phyloP scores from a whole-genome alignment of 2,797 vertebrate genomes.

The Spondyliosoma cantharus region DNA sequence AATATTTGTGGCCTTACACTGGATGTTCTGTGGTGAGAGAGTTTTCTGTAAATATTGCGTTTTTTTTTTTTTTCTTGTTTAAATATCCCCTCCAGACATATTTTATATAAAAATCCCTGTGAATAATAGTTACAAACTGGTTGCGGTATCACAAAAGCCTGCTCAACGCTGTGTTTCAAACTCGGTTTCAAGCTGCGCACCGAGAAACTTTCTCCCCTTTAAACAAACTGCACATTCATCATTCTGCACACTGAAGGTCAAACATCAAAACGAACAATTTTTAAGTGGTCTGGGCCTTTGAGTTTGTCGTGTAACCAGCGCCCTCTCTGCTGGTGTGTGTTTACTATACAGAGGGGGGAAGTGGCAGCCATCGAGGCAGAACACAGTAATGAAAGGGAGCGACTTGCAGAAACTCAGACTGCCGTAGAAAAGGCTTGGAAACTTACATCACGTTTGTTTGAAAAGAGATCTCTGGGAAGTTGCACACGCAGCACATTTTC shows the following conservation, averaged over 20 bases:
- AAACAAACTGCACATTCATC: not conserved
- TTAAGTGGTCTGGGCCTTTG: not conserved
- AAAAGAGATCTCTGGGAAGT: not conserved
- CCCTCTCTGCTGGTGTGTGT: slow-evolving; percentile 37
- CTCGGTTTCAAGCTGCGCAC: not conserved
- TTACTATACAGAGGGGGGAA: slow-evolving; percentile 42
- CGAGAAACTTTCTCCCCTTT: not conserved
- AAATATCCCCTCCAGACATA: not conserved
- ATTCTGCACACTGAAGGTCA: slow-evolving; percentile 4
- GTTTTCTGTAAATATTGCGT: not conserved
- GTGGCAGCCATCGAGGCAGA: slow-evolving; percentile 10
- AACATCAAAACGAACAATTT: slow-evolving; percentile 16
- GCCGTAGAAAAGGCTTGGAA: slow-evolving; percentile 28
- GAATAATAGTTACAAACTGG: not conserved
- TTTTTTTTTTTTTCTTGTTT: not conserved
- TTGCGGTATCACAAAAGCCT: not conserved
- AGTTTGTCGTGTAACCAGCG: slow-evolving; percentile 46
- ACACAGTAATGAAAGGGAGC: slow-evolving; percentile 18
- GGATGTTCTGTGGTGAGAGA: slow-evolving; percentile 1
- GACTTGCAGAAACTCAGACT: slow-evolving; percentile 1
- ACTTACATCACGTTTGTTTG: slow-evolving; percentile 28
- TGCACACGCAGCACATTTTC: too few species aligned
- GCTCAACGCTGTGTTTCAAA: not conserved
- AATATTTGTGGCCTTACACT: slow-evolving; percentile 1
- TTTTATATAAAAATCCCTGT: slow-evolving; percentile 6